Base-by-base conservation (phyloP, 2,888 invertebrate species). In the Cantharis rufa region DNA sequence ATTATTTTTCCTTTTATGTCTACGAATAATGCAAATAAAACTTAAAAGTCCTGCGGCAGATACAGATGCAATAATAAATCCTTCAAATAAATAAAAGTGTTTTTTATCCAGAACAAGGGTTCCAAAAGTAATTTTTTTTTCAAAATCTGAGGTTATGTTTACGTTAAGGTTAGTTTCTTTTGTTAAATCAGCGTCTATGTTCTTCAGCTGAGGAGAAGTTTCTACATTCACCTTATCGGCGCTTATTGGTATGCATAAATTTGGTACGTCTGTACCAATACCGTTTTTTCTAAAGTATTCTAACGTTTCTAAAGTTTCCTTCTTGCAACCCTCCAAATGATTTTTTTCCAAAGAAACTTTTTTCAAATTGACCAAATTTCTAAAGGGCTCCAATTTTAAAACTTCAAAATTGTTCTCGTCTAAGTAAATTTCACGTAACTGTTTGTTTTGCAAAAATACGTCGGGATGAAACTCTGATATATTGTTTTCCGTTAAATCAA, bases 91-190 rank as follows among this genome's bases (percentile, higher is more conserved):
- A 9, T n/a, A 48, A n/a, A n/a, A 48, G 0, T n/a, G n/a, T 0
- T 0, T 9, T n/a, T 48, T 48, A 1, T 13, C 2, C 32, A 5
- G 0, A 32, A 5, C 0, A 32, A 32, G 5, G 5, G 13, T 32
- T 13, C 2, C 1, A 48, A 7, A 48, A n/a, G 5, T 0, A 7
- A 48, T n/a, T 3, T 48, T 7, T 1, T n/a, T n/a, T 9, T 4
- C 1, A 32, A 1, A 32, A 32, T 32, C 13, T 4, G 32, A 13
- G 4, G 32, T 32, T 48, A 2, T 7, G 48, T n/a, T 48, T n/a
- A 1, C n/a, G n/a, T 5, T n/a, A 0, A 9, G n/a, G 9, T 5
- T 5, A 5, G n/a, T 48, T 9, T n/a, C n/a, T n/a, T n/a, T n/a
- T 4, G 3, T 4, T 32, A 32, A 13, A 3, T 4, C 1, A 32